Evolutionary conservation across 2,888 invertebrate species (phyloP), one percentile per base, ranked within the genome.

Genomic region (Bugula neritina): DNA sequence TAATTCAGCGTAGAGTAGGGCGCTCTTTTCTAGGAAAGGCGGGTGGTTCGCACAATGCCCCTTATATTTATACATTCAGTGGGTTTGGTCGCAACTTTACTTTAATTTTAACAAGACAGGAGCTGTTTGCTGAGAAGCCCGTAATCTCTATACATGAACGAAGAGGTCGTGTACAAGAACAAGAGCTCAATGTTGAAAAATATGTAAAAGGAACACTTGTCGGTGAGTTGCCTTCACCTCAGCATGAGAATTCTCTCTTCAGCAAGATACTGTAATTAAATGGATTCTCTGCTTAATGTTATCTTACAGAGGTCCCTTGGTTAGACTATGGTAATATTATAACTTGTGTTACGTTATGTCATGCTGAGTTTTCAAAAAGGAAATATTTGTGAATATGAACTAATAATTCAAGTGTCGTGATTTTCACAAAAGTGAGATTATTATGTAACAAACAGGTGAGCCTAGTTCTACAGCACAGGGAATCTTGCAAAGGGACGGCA

Each of bases 71-170:
- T 31, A 34, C 29, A 25, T 63, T 63, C 27, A 3, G 34, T 17
- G 31, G 10, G 63, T 63, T 63, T 63, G 31, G 31, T 31, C 25
- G 13, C 5, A 2, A 13, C 10, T 63, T 63, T 63, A 31, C 13
- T 29, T 13, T 63, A 29, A 25, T 63, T 13, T 31, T 63, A 31
- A n/a, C 2, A 25, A 31, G 27, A 31, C 21, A 34, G 29, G 27
- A 27, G 3, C 2, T 17, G 17, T 13, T 63, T 25, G 31, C 5
- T 13, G 31, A 63, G 21, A 63, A 63, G 3, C 25, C 63, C 29
- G n/a, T 31, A 13, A 10, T 63, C 31, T 63, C 63, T 10, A 63
- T 63, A 63, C n/a, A 63, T 63, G 63, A 63, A 25, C 27, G 63
- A 2, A 13, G 25, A 17, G 63, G 63, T 13, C 3, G n/a, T 27